Evolutionary conservation across 2,797 vertebrate species (phyloP), one percentile per base, ranked within the genome.

Genomic region (Halcyon chelicuti): DNA sequence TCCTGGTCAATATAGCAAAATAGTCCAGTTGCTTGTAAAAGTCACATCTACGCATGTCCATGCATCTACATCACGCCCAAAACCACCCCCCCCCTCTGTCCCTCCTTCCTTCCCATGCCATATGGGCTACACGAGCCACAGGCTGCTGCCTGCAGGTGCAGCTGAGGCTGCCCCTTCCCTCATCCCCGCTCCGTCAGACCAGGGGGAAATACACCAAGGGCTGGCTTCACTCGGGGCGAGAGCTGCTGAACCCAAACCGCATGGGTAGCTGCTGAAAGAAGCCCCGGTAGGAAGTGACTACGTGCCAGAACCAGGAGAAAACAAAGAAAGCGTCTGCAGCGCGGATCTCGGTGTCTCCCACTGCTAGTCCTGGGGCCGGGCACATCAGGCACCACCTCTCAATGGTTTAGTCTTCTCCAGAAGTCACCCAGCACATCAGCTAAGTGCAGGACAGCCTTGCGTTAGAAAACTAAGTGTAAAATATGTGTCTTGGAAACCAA

Each of bases 101-200:
- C 2, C 3, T 13, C 51, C 40, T 25, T 12, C 35, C 76, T 70
- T 15, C 29, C 2, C 58, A 26, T 42, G 3, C 28, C 29, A 1
- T 3, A 26, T 0, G 0, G 42, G 31, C 37, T 31, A 7, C 40
- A 6, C 26, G 1, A 17, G 39, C 20, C 35, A 12, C 35, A 29
- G 5, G 39, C 54, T 57, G 37, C 7, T 22, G 52, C 15, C 44
- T 3, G 10, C 7, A 23, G 35, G 13, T 55, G 14, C n/a, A 21
- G 25, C 23, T 2, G 9, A 14, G 19, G n/a, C 68, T 29, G 10
- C 55, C 46, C 25, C 1, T 31, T 7, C 40, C 52, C 62, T 51
- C 35, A 19, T 10, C 20, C 8, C 40, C 37, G 40, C 40, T 42
- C 7, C 33, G 31, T 14, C 12, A n/a, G 22, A 33, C 61, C 5